Evolutionary conservation across 2,113 vertebrate genomes (phyloP).

Genomic region (Heterocephalus glaber): DNA sequence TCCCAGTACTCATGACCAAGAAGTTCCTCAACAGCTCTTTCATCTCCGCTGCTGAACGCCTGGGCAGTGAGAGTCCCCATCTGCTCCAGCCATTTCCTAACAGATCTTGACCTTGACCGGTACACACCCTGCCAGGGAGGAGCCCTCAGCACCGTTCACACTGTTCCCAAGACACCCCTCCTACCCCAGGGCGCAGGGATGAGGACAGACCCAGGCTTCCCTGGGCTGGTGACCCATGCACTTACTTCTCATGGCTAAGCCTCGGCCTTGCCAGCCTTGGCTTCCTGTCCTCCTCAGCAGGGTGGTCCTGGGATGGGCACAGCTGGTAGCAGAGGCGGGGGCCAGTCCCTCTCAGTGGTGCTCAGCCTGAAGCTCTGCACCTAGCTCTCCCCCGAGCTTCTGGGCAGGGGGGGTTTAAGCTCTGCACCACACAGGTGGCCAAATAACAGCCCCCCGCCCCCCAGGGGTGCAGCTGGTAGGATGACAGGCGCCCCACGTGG

Average conservation of each 20-base stretch:
- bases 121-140: conserved; percentile 38
- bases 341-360: conserved; percentile 41
- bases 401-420: conserved; percentile 76
- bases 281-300: conserved; percentile 64
- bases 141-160: not conserved
- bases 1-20: not conserved
- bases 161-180: not conserved
- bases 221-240: conserved; percentile 38
- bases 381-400: conserved; percentile 66
- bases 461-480: conserved; percentile 57
- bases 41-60: not conserved
- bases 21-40: not conserved
- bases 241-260: conserved; percentile 82
- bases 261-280: not conserved
- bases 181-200: not conserved
- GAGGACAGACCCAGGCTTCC: not conserved
- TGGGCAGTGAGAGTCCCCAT: not conserved
- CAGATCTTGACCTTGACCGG: not conserved
- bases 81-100: not conserved
- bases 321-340: conserved; percentile 52
- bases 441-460: conserved; percentile 68
- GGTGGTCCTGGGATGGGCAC: conserved; percentile 48
- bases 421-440: conserved; percentile 77
- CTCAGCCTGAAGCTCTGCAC: conserved; percentile 63
- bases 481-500: conserved; percentile 76